These are phyloP conservation scores for Enteromius argenteus DNA, from an alignment of 2,797 vertebrate genomes.

Conservation along the genomic window DNA sequence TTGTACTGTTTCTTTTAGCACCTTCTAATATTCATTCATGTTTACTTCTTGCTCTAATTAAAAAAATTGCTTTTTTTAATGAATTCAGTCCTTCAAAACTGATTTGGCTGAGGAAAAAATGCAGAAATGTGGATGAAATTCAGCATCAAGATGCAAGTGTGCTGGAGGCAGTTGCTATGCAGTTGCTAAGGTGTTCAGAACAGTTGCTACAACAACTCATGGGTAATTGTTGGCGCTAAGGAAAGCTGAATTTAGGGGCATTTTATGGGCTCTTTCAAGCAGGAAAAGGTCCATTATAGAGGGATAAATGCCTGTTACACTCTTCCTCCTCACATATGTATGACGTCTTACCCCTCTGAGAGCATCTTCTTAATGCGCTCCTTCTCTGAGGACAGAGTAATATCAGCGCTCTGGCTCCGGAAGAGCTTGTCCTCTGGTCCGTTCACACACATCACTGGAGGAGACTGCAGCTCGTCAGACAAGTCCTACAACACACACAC, in stretches of 20 bases:
- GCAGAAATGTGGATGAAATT: not conserved
- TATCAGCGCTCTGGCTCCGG: slow-evolving; percentile 94
- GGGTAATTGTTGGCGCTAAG: not conserved
- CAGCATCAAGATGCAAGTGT: not conserved
- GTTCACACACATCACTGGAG: slow-evolving; percentile 84
- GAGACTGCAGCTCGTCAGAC: slow-evolving; percentile 83
- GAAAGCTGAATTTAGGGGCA: not conserved
- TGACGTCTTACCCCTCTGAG: slow-evolving; percentile 87
- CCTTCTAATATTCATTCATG: not conserved
- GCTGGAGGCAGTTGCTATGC: not conserved
- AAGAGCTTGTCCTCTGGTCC: slow-evolving; percentile 95
- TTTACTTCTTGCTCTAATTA: not conserved
- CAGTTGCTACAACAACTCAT: not conserved
- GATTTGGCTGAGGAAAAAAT: not conserved
- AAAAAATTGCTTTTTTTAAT: not conserved
- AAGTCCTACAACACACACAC: slow-evolving; percentile 75
- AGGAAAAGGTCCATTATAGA: not conserved
- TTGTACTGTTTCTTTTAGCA: not conserved
- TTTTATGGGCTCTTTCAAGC: not conserved
- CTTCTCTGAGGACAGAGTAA: slow-evolving; percentile 88
- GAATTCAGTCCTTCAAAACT: not conserved
- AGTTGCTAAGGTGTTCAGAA: slow-evolving; percentile 1
- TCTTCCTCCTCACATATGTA: not conserved
- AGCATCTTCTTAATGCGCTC: slow-evolving; percentile 97
- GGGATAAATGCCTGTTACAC: not conserved